These are phyloP conservation scores for Rallus crepitans DNA, from an alignment of 2,797 vertebrate species.

Conservation along the genomic window DNA sequence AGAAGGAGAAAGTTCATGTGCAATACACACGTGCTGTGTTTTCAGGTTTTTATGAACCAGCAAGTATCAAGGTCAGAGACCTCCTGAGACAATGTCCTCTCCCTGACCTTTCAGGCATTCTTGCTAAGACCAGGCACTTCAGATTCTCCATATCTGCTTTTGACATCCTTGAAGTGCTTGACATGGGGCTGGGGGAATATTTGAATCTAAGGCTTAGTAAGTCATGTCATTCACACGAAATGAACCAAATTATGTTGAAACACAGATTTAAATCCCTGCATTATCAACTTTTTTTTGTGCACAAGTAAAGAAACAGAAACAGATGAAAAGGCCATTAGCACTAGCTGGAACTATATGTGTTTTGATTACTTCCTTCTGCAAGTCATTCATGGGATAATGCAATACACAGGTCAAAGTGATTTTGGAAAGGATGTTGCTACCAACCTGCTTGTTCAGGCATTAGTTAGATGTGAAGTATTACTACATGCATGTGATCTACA, in stretches of 20 bases:
- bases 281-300: background rate
- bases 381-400: background rate
- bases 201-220: background rate
- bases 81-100: background rate
- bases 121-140: slow-evolving; percentile 26
- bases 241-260: slow-evolving; percentile 3
- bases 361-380: slow-evolving; percentile 38
- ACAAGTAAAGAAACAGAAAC: slow-evolving; percentile 4
- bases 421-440: slow-evolving; percentile 17
- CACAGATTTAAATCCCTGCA: slow-evolving; percentile 11
- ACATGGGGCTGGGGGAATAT: background rate
- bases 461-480: background rate
- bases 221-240: background rate
- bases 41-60: background rate
- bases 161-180: slow-evolving; percentile 38
- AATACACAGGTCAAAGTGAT: slow-evolving; percentile 15
- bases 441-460: background rate
- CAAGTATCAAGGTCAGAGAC: background rate
- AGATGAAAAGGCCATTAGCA: slow-evolving; percentile 44
- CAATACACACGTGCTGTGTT: background rate
- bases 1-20: background rate
- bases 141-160: background rate
- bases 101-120: slow-evolving; percentile 16
- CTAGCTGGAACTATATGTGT: background rate
- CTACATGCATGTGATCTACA: background rate